These are phyloP conservation scores for Thera britannica DNA, from an alignment of 2,888 invertebrate species.

Conservation along the genomic window DNA sequence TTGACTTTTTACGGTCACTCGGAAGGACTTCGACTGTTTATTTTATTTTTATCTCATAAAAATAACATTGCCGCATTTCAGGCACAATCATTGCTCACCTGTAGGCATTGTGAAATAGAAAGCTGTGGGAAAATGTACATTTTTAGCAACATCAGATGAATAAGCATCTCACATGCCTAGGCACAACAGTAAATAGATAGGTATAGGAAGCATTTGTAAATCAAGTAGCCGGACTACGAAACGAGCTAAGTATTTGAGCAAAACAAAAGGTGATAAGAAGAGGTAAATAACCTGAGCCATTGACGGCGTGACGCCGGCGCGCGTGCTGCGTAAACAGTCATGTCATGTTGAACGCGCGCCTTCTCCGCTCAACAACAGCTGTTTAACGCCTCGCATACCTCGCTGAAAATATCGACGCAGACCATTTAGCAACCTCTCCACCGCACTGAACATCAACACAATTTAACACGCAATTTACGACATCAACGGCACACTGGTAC, in stretches of 20 bases:
- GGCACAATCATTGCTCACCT: background rate
- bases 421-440: slow-evolving; percentile 49
- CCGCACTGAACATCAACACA: slow-evolving; percentile 45
- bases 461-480: slow-evolving; percentile 45
- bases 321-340: slow-evolving; percentile 49
- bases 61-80: slow-evolving; percentile 6
- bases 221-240: slow-evolving; percentile 49
- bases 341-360: slow-evolving; percentile 46
- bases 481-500: slow-evolving; percentile 32
- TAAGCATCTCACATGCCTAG: background rate
- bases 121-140: background rate
- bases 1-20: slow-evolving; percentile 36
- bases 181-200: slow-evolving; percentile 15
- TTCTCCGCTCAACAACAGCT: slow-evolving; percentile 59
- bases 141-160: slow-evolving; percentile 1
- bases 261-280: slow-evolving; percentile 84
- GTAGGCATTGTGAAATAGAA: background rate
- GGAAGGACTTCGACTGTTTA: slow-evolving; percentile 19
- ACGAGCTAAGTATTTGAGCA: slow-evolving; percentile 76
- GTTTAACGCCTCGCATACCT: slow-evolving; percentile 68
- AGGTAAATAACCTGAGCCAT: slow-evolving; percentile 83
- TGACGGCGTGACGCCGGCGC: slow-evolving; percentile 71
- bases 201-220: slow-evolving; percentile 29
- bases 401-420: slow-evolving; percentile 69
- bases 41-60: slow-evolving; percentile 9